A percentile compares a stretch with the other conserved stretches of the same genome.
These are phyloP conservation scores for Teinopalpus imperialis DNA, from an alignment of 2,888 invertebrate species.

Conservation along the genomic window DNA sequence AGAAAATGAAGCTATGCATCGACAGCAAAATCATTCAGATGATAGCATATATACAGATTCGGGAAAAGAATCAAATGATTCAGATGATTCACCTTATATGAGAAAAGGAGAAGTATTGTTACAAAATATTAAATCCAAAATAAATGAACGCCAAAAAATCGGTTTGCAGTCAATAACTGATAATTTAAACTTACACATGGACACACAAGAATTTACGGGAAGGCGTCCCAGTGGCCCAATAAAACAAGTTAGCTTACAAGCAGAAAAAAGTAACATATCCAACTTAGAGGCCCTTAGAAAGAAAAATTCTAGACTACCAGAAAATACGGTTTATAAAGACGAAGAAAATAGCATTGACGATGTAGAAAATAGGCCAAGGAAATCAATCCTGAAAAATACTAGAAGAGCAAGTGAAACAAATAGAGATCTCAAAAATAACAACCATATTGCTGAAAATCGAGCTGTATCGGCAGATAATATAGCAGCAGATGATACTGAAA, in stretches of 20 bases:
- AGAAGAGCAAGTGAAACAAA: constrained; percentile 48
- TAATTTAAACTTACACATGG: constrained; percentile 6
- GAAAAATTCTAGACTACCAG: constrained; percentile 34
- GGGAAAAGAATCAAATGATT: constrained; percentile 67
- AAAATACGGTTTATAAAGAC: constrained; percentile 32
- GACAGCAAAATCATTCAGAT: constrained; percentile 45
- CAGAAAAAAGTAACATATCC: constrained; percentile 46
- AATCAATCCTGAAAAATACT: constrained; percentile 63
- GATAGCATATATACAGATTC: constrained; percentile 72
- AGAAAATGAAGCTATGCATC: constrained; percentile 43
- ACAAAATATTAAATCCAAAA: constrained; percentile 50
- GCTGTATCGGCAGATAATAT: constrained; percentile 41
- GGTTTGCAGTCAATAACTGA: constrained; percentile 7
- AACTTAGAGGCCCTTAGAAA: constrained; percentile 45
- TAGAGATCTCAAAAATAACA: constrained; percentile 40
- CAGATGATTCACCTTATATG: constrained; percentile 54
- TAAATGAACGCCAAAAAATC: constrained; percentile 31
- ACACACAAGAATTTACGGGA: constrained; percentile 34
- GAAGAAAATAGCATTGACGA: constrained; percentile 40
- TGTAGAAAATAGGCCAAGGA: constrained; percentile 46
- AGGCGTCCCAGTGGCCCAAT: constrained; percentile 58
- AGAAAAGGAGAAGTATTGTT: constrained; percentile 50
- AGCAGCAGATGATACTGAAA: constrained; percentile 68
- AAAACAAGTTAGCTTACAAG: constrained; percentile 50
- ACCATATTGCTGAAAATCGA: constrained; percentile 30